Percentiles rank a stretch among this genome's conserved stretches.
Conservation (phyloP, 2,113 vertebrate species). For the Cichladusa arquata region DNA sequence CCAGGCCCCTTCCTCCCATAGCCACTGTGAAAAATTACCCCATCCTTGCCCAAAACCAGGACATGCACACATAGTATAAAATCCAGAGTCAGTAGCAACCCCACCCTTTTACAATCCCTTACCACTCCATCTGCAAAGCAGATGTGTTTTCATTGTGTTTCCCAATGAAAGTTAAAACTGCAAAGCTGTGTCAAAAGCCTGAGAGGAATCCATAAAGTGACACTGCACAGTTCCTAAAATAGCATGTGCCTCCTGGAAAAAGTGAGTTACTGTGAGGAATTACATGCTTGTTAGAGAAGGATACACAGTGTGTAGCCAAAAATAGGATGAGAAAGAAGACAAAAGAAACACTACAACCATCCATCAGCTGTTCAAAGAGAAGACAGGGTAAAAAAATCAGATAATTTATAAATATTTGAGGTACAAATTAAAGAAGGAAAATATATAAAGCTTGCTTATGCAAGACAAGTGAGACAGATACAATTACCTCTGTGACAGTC, state of each 20-base stretch:
- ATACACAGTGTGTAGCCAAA: not conserved
- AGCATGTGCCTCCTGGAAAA: not conserved
- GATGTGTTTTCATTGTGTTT: not conserved
- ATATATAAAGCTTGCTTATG: not conserved
- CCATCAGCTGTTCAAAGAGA: not conserved
- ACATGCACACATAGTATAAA: not conserved
- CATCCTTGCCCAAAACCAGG: not conserved
- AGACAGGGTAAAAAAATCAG: not conserved
- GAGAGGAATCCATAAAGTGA: not conserved
- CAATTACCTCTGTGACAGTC: not conserved
- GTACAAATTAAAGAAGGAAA: not conserved
- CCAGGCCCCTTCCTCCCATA: fast-evolving
- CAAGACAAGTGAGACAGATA: not conserved
- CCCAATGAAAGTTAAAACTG: not conserved
- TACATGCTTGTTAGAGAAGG: not conserved
- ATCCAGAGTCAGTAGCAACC: not conserved
- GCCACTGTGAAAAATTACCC: not conserved
- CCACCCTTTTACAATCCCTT: not conserved
- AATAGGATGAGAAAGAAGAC: not conserved
- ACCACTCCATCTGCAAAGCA: not conserved
- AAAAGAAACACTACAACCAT: not conserved
- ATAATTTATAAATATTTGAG: not conserved
- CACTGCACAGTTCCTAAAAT: not conserved
- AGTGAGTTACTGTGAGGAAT: not conserved
- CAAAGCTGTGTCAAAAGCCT: not conserved